Conservation (phyloP, 2,113 vertebrate genomes). For the Burhinus bistriatus region DNA sequence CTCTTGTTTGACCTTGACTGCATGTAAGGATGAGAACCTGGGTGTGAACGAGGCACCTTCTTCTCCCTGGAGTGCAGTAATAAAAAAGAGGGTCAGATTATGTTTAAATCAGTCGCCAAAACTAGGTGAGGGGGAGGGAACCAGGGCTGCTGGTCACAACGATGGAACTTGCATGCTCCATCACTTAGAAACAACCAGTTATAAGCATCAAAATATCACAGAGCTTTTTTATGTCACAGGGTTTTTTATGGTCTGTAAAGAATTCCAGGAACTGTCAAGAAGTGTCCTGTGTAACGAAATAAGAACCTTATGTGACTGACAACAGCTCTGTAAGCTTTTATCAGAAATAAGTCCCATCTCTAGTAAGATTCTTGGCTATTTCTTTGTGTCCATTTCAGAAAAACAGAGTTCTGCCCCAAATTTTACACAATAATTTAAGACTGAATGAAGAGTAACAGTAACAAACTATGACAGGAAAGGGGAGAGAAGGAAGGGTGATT, state of each 20-base stretch:
- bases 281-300: background rate
- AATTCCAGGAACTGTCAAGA: background rate
- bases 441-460: background rate
- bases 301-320: background rate
- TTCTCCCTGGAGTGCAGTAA: background rate
- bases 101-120: background rate
- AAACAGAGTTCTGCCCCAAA: background rate
- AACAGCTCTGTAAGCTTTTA: background rate
- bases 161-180: rapidly evolving
- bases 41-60: rapidly evolving
- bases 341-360: background rate
- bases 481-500: background rate
- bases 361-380: background rate
- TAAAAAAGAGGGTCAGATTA: background rate
- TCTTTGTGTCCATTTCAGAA: background rate
- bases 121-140: rapidly evolving
- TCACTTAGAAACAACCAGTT: background rate
- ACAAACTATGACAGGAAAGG: background rate
- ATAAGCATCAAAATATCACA: background rate
- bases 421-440: background rate
- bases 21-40: background rate
- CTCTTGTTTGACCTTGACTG: background rate
- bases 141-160: background rate
- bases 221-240: background rate
- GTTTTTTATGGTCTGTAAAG: rapidly evolving